Conservation (phyloP, 2,113 vertebrate species). For the Paedocypris sp. region DNA sequence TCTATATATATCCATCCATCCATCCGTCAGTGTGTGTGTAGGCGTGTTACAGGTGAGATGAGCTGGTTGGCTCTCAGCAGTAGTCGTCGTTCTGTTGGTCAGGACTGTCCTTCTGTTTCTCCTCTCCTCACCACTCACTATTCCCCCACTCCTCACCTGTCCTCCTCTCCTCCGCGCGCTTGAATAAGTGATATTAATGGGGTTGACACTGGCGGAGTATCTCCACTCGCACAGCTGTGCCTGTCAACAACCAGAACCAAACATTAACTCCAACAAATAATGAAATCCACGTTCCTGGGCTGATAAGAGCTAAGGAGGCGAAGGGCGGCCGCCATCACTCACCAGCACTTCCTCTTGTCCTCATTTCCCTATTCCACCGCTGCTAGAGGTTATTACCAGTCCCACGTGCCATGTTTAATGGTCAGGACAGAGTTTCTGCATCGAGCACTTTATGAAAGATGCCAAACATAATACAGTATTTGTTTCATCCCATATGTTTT, state of each 20-base stretch:
- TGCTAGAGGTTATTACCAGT: no score
- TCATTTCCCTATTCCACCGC: background rate
- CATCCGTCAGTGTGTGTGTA: no score
- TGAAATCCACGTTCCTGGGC: constrained; percentile 22
- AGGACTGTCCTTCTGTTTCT: background rate
- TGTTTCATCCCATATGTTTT: no score
- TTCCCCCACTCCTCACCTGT: background rate
- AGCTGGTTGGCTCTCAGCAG: no score
- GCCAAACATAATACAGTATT: no score
- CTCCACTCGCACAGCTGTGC: constrained; percentile 16
- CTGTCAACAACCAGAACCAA: constrained; percentile 13
- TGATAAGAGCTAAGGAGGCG: constrained; percentile 9
- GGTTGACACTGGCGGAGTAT: constrained; percentile 16
- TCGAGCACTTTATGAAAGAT: no score
- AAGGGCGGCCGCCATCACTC: background rate
- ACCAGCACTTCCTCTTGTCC: background rate
- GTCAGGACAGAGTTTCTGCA: no score
- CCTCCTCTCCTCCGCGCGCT: background rate
- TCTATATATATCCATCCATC: no score
- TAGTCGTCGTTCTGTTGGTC: no score
- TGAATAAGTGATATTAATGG: constrained; percentile 24
- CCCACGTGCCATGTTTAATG: no score
- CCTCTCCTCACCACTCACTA: background rate
- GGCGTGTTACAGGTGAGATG: no score
- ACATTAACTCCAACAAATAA: constrained; percentile 26